These are phyloP conservation scores for Drosophila baimaii DNA, from an alignment of 1,140 invertebrate species.

Conservation along the genomic window DNA sequence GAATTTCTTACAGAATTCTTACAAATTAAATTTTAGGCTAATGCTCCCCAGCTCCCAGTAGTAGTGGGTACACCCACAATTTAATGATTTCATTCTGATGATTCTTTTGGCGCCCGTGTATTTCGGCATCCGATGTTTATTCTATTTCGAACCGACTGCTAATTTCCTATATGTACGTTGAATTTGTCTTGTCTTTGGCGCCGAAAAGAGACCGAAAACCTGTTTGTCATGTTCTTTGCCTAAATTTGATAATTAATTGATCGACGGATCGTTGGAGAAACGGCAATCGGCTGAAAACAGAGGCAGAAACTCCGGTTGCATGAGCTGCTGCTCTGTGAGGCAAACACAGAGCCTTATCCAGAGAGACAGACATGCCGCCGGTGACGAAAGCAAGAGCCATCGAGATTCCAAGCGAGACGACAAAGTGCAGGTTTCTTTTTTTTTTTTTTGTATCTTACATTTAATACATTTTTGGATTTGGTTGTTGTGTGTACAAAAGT, in stretches of 20 bases:
- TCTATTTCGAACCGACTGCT: conserved; percentile 48
- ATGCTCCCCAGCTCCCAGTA: conserved; percentile 28
- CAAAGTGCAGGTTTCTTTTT: conserved; percentile 13
- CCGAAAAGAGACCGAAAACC: conserved; percentile 63
- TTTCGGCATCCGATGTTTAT: conserved; percentile 37
- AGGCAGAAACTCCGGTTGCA: conserved; percentile 25
- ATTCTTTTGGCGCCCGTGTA: conserved; percentile 23
- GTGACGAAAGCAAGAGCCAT: conserved; percentile 34
- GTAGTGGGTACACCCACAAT: conserved; percentile 52
- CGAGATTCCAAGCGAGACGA: conserved; percentile 29
- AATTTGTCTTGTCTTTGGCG: conserved; percentile 33
- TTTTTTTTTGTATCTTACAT: conserved; percentile 55
- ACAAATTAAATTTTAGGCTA: conserved; percentile 48
- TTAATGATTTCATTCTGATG: conserved; percentile 39
- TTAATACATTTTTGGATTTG: conserved; percentile 80
- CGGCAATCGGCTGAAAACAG: conserved; percentile 21
- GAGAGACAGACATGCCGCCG: neutral
- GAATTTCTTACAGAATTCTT: conserved; percentile 46
- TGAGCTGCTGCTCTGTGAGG: conserved; percentile 7
- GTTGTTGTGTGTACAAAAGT: conserved; percentile 70
- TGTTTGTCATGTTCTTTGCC: conserved; percentile 74
- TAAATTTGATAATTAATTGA: conserved; percentile 74
- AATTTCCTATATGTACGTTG: conserved; percentile 53
- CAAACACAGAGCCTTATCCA: conserved; percentile 16
- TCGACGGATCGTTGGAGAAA: conserved; percentile 52